Conservation (phyloP, 2,113 vertebrate genomes). For the Atrichornis clamosus region DNA sequence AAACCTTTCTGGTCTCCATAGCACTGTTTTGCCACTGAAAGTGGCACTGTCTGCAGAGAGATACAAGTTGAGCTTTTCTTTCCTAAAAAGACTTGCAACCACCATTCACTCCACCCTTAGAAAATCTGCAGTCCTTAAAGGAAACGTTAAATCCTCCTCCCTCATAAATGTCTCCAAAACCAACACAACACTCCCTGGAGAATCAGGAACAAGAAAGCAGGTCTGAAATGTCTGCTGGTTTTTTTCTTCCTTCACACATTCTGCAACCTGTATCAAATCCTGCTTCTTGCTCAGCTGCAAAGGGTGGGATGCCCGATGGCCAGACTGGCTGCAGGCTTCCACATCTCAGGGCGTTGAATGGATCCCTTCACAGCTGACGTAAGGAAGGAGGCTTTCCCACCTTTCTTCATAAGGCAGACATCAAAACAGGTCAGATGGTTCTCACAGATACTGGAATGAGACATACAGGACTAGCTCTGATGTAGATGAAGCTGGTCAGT, state of each 20-base stretch:
- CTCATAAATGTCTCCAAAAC: constrained; percentile 14
- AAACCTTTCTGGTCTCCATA: background rate
- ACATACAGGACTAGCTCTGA: background rate
- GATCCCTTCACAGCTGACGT: background rate
- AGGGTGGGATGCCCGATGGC: background rate
- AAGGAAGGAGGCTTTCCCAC: background rate
- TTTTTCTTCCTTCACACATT: background rate
- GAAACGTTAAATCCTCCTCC: background rate
- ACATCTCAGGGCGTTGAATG: rapidly evolving
- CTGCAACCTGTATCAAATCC: background rate
- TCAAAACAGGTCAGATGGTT: background rate
- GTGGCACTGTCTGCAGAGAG: background rate
- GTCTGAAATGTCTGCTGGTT: background rate
- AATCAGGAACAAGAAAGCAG: constrained; percentile 2
- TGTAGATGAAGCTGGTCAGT: background rate
- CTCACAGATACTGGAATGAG: background rate
- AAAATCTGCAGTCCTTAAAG: background rate
- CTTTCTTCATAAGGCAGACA: background rate
- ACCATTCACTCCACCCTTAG: background rate
- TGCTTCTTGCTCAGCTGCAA: background rate
- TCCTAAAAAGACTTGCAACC: background rate
- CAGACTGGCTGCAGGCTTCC: background rate
- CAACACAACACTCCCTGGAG: constrained; percentile 7
- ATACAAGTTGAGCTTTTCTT: background rate
- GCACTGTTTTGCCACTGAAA: background rate